Percentiles rank a stretch among this genome's conserved stretches.
phyloP scores from a whole-genome alignment of 2,888 invertebrate genomes.

The Trachelus troglodyta region DNA sequence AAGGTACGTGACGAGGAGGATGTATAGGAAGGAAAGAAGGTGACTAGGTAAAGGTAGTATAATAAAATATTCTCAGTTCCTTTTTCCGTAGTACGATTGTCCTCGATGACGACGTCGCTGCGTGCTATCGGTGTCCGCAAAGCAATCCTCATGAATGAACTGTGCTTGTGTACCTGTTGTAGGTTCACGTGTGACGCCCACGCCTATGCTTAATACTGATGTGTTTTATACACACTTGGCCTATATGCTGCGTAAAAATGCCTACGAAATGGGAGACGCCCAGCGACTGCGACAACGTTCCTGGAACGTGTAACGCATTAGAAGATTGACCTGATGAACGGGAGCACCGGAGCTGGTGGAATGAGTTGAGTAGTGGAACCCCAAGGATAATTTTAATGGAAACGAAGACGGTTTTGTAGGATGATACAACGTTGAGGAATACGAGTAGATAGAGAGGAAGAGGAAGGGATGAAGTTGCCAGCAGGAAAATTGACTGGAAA shows the following conservation, averaged over 20 bases:
- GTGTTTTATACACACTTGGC: not conserved
- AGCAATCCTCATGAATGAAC: not conserved
- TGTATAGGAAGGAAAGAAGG: not conserved
- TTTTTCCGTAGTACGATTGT: not conserved
- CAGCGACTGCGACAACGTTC: slow-evolving; percentile 5
- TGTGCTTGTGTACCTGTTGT: not conserved
- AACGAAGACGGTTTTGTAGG: not conserved
- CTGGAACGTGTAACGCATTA: not conserved
- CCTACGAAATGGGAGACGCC: not conserved
- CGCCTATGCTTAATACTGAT: not conserved
- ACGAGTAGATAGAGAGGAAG: not conserved
- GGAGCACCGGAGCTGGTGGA: not conserved
- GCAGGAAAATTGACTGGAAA: not conserved
- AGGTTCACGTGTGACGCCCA: not conserved
- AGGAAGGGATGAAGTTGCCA: not conserved
- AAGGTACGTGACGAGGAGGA: not conserved
- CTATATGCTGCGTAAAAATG: not conserved
- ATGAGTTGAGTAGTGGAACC: not conserved
- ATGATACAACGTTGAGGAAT: not conserved
- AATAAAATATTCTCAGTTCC: not conserved
- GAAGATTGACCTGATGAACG: not conserved
- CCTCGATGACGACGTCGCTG: not conserved
- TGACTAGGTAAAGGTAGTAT: not conserved
- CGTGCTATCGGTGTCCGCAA: not conserved
- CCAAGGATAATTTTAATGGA: not conserved